A percentile compares a stretch with the other conserved stretches of the same genome.
Conservation (phyloP, 2,888 invertebrate species). For the Dryadula phaetusa region DNA sequence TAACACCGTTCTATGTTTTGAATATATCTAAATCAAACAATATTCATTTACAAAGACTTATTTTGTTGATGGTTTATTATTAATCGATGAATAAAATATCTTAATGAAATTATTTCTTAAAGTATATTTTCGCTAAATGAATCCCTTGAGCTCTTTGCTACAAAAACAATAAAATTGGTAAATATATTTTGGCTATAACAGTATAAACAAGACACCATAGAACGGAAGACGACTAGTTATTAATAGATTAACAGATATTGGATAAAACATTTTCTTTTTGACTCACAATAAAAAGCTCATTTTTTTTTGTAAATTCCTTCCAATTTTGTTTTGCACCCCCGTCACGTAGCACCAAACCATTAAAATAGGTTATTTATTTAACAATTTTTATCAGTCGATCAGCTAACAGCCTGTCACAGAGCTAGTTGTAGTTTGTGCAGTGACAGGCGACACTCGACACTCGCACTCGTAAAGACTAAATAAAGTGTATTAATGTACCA, state of each 20-base stretch:
- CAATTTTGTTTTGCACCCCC: conserved; percentile 52
- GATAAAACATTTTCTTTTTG: conserved; percentile 6
- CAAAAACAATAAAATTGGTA: background rate
- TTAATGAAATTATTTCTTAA: background rate
- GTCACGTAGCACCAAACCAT: conserved; percentile 66
- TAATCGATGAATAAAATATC: background rate
- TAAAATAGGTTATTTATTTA: conserved; percentile 59
- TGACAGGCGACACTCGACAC: conserved; percentile 20
- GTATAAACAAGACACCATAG: conserved; percentile 71
- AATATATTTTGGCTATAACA: conserved; percentile 9
- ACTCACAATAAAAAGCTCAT: conserved; percentile 89
- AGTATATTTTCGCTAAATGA: background rate
- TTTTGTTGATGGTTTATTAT: background rate
- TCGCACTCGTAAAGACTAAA: background rate
- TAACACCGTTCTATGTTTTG: background rate
- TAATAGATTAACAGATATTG: conserved; percentile 61
- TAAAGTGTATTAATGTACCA: too few species aligned
- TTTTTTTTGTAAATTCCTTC: conserved; percentile 56
- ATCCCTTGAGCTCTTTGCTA: background rate
- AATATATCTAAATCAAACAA: background rate
- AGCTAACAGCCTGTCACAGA: conserved; percentile 53
- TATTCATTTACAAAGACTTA: background rate
- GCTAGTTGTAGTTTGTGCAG: conserved; percentile 25
- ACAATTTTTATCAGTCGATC: conserved; percentile 46
- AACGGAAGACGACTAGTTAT: conserved; percentile 63